Conservation (phyloP, 2,113 vertebrate genomes). For the Halcyon malimbica region DNA sequence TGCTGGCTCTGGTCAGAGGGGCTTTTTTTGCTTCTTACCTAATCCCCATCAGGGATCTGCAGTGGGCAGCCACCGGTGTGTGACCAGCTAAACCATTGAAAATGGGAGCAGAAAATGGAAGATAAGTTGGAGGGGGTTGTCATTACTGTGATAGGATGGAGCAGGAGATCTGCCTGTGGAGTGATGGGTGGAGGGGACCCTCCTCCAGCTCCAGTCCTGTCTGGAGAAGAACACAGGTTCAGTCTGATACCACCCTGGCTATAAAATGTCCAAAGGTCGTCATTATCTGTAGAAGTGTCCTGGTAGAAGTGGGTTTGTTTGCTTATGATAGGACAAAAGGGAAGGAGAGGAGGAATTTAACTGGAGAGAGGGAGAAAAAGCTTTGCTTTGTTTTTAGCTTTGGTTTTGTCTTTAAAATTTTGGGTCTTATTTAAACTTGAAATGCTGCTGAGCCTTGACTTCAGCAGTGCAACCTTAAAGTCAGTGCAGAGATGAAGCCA, state of each 20-base stretch:
- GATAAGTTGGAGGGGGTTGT: background rate
- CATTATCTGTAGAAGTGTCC: background rate
- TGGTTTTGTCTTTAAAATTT: background rate
- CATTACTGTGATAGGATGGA: background rate
- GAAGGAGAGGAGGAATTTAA: background rate
- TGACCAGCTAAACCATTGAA: background rate
- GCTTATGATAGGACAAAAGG: background rate
- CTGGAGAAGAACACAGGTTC: background rate
- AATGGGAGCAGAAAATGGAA: background rate
- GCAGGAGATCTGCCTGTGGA: background rate
- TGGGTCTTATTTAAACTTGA: background rate
- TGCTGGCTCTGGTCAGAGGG: background rate
- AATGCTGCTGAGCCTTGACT: background rate
- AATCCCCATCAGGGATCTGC: background rate
- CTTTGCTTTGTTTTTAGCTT: background rate
- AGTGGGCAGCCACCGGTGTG: background rate
- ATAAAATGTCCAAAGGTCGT: background rate
- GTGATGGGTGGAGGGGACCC: accelerated
- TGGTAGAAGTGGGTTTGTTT: background rate
- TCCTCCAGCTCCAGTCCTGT: background rate
- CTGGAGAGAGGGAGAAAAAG: background rate
- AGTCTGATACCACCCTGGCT: background rate
- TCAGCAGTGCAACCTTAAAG: background rate
- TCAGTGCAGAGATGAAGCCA: background rate
- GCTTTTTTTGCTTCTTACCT: background rate